Conservation (phyloP, 2,797 vertebrate species). For the Pseudomugil gertrudae region DNA sequence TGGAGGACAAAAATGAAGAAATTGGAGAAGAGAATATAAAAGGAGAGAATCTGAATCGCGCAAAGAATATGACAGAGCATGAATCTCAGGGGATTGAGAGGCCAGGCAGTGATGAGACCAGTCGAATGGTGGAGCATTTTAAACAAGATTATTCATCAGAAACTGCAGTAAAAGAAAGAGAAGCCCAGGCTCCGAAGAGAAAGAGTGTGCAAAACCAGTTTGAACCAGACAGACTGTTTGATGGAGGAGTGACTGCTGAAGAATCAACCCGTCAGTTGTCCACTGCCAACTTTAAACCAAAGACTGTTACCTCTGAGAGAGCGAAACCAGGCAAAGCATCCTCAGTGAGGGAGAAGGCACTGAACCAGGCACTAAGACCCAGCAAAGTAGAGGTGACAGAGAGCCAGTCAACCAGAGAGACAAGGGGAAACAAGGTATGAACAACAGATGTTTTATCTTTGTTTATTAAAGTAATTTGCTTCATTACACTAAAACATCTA, state of each 20-base stretch:
- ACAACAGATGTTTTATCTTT: background rate
- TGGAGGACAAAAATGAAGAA: conserved; percentile 11
- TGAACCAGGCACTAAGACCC: conserved; percentile 10
- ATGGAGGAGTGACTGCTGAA: conserved; percentile 7
- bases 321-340: conserved; percentile 16
- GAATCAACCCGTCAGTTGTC: background rate
- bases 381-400: conserved; percentile 22
- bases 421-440: conserved; percentile 64
- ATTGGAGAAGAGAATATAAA: conserved; percentile 2
- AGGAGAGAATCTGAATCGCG: background rate
- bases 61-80: conserved; percentile 2
- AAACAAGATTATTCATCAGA: conserved; percentile 11
- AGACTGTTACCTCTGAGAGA: background rate
- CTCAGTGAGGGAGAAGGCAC: conserved; percentile 11
- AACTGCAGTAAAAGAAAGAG: conserved; percentile 9
- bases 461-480: background rate
- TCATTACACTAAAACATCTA: background rate
- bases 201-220: conserved; percentile 15
- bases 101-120: conserved; percentile 1
- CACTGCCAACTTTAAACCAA: conserved; percentile 14
- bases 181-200: conserved; percentile 2
- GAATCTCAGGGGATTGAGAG: background rate
- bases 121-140: conserved; percentile 6
- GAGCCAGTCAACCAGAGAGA: conserved; percentile 25
- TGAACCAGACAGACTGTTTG: conserved; percentile 1